Percentiles rank a stretch among this genome's conserved stretches.
Conservation (phyloP, 1,140 invertebrate species). For the Brachionus plicatilis region DNA sequence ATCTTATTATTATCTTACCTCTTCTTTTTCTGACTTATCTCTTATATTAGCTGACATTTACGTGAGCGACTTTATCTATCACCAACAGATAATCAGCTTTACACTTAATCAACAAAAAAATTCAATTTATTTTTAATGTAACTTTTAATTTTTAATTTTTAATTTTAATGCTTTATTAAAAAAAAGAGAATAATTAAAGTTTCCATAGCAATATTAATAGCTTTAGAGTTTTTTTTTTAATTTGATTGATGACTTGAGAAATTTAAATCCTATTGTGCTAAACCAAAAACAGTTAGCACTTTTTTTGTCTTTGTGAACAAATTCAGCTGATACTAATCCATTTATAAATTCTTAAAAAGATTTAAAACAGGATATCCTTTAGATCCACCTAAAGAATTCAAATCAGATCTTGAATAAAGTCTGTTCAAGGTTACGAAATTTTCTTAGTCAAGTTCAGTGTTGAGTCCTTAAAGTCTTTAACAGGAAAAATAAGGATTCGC, state of each 20-base stretch:
- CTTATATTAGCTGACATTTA: constrained; percentile 32
- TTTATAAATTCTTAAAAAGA: no score
- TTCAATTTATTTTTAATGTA: constrained; percentile 17
- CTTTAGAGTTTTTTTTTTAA: neutral
- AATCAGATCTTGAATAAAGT: no score
- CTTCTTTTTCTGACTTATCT: constrained; percentile 23
- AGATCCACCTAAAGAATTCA: no score
- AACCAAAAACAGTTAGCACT: neutral
- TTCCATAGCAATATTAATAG: constrained; percentile 1
- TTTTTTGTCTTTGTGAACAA: neutral
- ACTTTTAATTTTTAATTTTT: constrained; percentile 39
- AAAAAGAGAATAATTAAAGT: constrained; percentile 13
- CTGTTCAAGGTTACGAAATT: no score
- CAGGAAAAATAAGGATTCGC: no score
- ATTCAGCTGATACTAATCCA: neutral
- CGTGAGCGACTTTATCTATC: neutral
- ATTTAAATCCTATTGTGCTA: neutral
- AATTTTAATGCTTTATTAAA: neutral
- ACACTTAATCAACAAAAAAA: neutral
- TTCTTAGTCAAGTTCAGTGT: no score
- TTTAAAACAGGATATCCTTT: no score
- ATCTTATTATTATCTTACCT: neutral
- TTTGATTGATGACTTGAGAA: neutral
- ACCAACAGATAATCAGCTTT: neutral
- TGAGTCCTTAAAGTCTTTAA: no score